Conservation (phyloP, 1,140 invertebrate species). For the Lepidurus couesii region DNA sequence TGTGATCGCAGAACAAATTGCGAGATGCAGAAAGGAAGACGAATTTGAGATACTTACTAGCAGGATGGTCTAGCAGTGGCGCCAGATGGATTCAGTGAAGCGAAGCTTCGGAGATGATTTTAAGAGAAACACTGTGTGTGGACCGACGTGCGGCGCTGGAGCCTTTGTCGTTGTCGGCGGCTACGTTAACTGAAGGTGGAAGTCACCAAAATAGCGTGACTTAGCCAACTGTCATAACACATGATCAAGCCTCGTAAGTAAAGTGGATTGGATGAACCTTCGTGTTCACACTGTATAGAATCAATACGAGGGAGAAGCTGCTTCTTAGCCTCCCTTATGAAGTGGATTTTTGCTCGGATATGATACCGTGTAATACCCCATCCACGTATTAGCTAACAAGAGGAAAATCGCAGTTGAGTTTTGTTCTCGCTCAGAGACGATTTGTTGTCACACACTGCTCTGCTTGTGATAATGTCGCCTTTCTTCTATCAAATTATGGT, state of each 20-base stretch:
- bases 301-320: not conserved
- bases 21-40: not conserved
- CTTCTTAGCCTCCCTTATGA: not conserved
- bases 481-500: conserved; percentile 19
- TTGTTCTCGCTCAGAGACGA: not conserved
- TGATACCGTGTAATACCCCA: not conserved
- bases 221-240: not conserved
- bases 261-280: not conserved
- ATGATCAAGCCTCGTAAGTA: not conserved
- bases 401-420: not conserved
- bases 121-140: not conserved
- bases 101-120: not conserved
- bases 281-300: not conserved
- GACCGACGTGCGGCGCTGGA: not conserved
- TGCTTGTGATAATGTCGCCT: conserved; percentile 14
- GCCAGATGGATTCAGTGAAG: conserved; percentile 17
- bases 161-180: not conserved
- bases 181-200: not conserved
- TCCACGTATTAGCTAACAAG: not conserved
- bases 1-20: not conserved
- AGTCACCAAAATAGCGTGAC: conserved; percentile 14
- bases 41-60: not conserved
- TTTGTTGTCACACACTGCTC: not conserved
- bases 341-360: not conserved
- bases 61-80: not conserved